These are phyloP conservation scores for Paralvinella palmiformis DNA, from an alignment of 1,140 invertebrate genomes.

Conservation along the genomic window DNA sequence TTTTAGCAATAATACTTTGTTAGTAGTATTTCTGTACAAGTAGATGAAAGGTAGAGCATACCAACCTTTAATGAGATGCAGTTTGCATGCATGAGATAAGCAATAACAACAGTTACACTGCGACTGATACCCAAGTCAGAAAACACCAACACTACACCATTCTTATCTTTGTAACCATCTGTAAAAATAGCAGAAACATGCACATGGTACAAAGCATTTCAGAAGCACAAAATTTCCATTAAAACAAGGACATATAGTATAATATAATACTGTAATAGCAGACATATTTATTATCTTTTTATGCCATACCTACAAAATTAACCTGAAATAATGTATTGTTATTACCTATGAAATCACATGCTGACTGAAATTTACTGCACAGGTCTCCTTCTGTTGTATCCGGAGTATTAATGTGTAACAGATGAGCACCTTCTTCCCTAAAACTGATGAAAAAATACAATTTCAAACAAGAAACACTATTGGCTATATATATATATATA, in stretches of 20 bases:
- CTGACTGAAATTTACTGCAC: constrained; percentile 33
- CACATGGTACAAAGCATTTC: too few species aligned
- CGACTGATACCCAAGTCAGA: constrained; percentile 43
- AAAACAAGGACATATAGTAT: too few species aligned
- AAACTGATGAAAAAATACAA: constrained; percentile 32
- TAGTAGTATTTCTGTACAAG: neutral
- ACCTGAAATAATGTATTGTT: too few species aligned
- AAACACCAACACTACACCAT: constrained; percentile 43
- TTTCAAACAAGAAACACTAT: neutral
- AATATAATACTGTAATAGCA: too few species aligned
- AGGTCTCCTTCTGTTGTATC: constrained; percentile 42
- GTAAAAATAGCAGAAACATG: too few species aligned
- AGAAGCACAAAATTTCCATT: too few species aligned
- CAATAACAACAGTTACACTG: constrained; percentile 38
- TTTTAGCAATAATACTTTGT: neutral
- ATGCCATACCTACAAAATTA: too few species aligned
- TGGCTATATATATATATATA: neutral
- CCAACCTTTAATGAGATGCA: constrained; percentile 35
- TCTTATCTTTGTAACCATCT: too few species aligned
- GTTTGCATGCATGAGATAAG: constrained; percentile 41
- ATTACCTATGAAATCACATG: constrained; percentile 44
- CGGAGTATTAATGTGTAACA: constrained; percentile 37
- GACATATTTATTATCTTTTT: too few species aligned
- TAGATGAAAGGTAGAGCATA: neutral
- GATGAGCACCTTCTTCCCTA: constrained; percentile 29